A percentile compares a stretch with the other conserved stretches of the same genome.
Conservation (phyloP, 2,797 vertebrate species). For the Eurystomus glaucurus region DNA sequence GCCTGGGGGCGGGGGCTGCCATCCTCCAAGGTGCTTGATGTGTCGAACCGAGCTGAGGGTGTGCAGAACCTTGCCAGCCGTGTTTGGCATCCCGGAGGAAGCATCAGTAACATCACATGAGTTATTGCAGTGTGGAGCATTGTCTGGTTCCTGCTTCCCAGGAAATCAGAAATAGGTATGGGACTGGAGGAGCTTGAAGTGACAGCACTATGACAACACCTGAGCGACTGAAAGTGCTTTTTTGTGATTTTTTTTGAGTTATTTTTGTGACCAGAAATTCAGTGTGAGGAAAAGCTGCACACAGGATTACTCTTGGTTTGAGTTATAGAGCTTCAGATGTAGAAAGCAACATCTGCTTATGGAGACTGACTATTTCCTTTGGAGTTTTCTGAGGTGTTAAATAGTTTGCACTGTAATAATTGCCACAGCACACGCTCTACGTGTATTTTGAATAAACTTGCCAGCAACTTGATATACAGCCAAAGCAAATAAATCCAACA, state of each 20-base stretch:
- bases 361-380: background rate
- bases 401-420: background rate
- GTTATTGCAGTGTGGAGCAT: fast-evolving
- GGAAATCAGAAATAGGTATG: background rate
- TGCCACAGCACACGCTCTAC: background rate
- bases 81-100: background rate
- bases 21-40: too few species aligned
- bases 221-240: background rate
- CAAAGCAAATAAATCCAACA: background rate
- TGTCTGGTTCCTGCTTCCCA: background rate
- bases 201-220: fast-evolving
- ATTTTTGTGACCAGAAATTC: background rate
- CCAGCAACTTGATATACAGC: background rate
- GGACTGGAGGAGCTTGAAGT: background rate
- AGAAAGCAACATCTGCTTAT: background rate
- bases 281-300: background rate
- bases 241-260: too few species aligned
- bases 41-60: background rate
- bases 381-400: background rate
- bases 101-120: background rate
- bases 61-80: fast-evolving
- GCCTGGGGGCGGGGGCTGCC: background rate
- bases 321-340: background rate
- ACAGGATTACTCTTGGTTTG: background rate
- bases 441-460: background rate